phyloP scores from a whole-genome alignment of 37 sponge, comb jelly and placozoan species.

The Hexactinellida sp. region DNA sequence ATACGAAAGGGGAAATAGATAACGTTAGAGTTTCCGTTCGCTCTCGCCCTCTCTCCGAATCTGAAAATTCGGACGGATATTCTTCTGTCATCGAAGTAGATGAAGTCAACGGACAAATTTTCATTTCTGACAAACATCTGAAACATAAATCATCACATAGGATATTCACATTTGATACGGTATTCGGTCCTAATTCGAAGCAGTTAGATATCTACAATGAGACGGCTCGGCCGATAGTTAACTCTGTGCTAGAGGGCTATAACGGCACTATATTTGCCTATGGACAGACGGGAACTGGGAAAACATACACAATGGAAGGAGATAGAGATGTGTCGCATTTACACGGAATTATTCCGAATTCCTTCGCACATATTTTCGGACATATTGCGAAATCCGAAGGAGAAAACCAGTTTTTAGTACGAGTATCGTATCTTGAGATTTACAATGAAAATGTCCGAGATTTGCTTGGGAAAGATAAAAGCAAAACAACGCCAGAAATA shows the following conservation, averaged over 20 bases:
- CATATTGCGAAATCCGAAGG: conserved; percentile 63
- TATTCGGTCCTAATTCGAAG: conserved; percentile 69
- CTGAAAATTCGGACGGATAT: conserved; percentile 25
- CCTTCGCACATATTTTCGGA: conserved; percentile 83
- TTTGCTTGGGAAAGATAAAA: conserved; percentile 52
- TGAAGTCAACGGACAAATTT: conserved; percentile 44
- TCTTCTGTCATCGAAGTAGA: conserved; percentile 40
- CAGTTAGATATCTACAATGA: conserved; percentile 84
- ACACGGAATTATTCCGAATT: conserved; percentile 91
- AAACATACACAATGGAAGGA: conserved; percentile 96
- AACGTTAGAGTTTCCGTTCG: conserved; percentile 82
- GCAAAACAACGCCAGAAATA: conserved; percentile 23
- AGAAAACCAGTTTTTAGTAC: conserved; percentile 74
- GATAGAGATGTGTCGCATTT: conserved; percentile 48
- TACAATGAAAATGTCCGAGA: conserved; percentile 97
- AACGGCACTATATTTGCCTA: conserved; percentile 99
- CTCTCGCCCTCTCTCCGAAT: conserved; percentile 62
- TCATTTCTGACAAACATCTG: not conserved
- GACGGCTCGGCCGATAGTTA: conserved; percentile 73
- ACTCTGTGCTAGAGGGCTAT: conserved; percentile 89
- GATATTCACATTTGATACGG: conserved; percentile 71
- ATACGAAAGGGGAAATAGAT: conserved; percentile 33
- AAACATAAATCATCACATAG: not conserved
- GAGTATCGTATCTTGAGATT: conserved; percentile 89
- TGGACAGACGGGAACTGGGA: conserved; percentile 97